Evolutionary conservation across 2,797 vertebrate species (phyloP).

Genomic region (Gorsachius magnificus): DNA sequence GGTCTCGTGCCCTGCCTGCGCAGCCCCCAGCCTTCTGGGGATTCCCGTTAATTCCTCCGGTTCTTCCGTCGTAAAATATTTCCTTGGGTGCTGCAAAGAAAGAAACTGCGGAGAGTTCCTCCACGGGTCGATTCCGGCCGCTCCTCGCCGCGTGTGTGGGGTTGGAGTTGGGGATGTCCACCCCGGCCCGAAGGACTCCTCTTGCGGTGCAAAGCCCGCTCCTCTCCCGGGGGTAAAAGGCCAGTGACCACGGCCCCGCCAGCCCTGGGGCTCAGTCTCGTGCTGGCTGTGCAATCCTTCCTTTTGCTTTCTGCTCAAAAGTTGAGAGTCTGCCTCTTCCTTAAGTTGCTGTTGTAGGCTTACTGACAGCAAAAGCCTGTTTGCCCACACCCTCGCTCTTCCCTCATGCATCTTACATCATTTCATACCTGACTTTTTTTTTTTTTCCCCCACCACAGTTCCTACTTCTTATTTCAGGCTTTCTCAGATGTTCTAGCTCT

Average conservation of each 20-base stretch:
- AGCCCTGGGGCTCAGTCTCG: neutral
- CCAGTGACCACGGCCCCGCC: neutral
- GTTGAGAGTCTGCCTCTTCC: rapidly evolving
- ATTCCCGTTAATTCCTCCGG: neutral
- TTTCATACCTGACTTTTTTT: neutral
- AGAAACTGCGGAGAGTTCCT: rapidly evolving
- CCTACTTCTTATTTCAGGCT: neutral
- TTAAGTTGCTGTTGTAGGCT: neutral
- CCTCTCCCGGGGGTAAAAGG: neutral
- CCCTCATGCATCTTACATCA: neutral
- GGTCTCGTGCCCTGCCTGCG: neutral
- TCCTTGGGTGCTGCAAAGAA: neutral
- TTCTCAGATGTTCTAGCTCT: neutral
- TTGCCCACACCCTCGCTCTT: neutral
- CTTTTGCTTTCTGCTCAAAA: neutral
- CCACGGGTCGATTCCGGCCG: rapidly evolving
- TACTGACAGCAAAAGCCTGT: neutral
- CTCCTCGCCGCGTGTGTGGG: rapidly evolving
- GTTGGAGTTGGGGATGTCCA: neutral
- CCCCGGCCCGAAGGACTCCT: neutral
- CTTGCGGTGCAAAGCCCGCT: neutral
- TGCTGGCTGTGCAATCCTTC: neutral
- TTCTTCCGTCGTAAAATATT: neutral
- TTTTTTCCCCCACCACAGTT: neutral
- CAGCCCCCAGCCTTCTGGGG: neutral